These are phyloP conservation scores for Synanthedon tipuliformis DNA, from an alignment of 2,888 invertebrate species.

Conservation along the genomic window DNA sequence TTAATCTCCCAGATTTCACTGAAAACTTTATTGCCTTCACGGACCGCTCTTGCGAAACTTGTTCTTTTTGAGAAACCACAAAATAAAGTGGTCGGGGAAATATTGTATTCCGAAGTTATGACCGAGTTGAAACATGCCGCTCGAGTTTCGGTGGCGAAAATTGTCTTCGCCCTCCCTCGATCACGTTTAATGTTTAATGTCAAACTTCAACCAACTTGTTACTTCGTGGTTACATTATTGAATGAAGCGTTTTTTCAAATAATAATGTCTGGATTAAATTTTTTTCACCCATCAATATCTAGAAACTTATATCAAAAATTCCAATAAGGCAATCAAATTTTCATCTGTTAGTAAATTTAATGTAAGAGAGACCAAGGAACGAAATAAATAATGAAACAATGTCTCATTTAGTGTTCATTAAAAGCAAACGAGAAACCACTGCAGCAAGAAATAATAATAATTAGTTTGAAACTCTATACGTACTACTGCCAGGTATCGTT, in stretches of 20 bases:
- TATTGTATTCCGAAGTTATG: slow-evolving; percentile 33
- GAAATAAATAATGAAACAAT: too few relatives aligned
- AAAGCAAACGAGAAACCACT: neutral
- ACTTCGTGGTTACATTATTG: neutral
- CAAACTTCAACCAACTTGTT: neutral
- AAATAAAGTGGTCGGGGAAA: slow-evolving; percentile 29
- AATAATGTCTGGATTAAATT: too few relatives aligned
- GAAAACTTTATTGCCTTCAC: slow-evolving; percentile 34
- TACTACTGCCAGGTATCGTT: neutral
- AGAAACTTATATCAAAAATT: too few relatives aligned
- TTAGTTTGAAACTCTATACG: neutral
- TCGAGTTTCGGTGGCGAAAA: slow-evolving; percentile 11
- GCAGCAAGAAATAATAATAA: neutral
- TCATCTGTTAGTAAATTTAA: too few relatives aligned
- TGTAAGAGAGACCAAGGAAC: too few relatives aligned
- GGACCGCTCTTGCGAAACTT: slow-evolving; percentile 36
- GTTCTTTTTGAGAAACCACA: slow-evolving; percentile 32
- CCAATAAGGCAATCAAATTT: too few relatives aligned
- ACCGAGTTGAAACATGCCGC: slow-evolving; percentile 15
- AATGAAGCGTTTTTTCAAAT: too few relatives aligned
- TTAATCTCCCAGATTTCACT: slow-evolving; percentile 26
- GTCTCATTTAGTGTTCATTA: too few relatives aligned
- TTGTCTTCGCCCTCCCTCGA: slow-evolving; percentile 1
- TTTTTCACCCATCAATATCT: too few relatives aligned
- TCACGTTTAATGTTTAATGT: neutral